A percentile compares a stretch with the other conserved stretches of the same genome.
Conservation (phyloP, 1,140 invertebrate genomes). For the Hydropsyche tenuis region DNA sequence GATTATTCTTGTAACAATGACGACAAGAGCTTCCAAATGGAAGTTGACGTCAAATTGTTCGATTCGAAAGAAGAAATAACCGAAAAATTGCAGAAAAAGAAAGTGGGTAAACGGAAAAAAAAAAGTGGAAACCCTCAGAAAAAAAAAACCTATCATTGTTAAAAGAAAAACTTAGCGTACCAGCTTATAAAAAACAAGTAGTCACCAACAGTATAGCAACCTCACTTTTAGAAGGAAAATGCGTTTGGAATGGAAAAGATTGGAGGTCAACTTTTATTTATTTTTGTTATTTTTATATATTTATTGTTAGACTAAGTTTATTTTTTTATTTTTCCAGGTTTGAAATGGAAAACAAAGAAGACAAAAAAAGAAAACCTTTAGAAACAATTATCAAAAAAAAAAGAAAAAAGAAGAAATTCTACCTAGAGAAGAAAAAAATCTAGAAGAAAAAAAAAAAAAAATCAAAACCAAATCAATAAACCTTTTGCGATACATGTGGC, state of each 20-base stretch:
- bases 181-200: conserved; percentile 29
- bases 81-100: conserved; percentile 37
- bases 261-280: conserved; percentile 44
- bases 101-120: conserved; percentile 41
- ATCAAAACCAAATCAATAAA: conserved; percentile 41
- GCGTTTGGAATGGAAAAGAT: conserved; percentile 45
- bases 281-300: too few relatives aligned
- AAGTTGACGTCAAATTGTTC: conserved; percentile 40
- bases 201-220: conserved; percentile 47
- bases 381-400: conserved; percentile 31
- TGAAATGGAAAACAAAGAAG: conserved; percentile 15
- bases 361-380: neutral
- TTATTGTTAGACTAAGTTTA: too few relatives aligned
- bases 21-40: conserved; percentile 38
- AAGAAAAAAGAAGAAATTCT: conserved; percentile 30
- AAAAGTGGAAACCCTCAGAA: conserved; percentile 41
- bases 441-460: conserved; percentile 32
- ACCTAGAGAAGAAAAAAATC: conserved; percentile 30
- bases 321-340: conserved; percentile 42
- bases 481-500: conserved; percentile 47
- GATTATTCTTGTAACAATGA: conserved; percentile 25
- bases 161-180: conserved; percentile 33
- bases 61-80: conserved; percentile 18
- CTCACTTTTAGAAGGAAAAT: conserved; percentile 46
- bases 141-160: conserved; percentile 32